Conservation (phyloP, 2,113 vertebrate species). For the Carassius carassius region DNA sequence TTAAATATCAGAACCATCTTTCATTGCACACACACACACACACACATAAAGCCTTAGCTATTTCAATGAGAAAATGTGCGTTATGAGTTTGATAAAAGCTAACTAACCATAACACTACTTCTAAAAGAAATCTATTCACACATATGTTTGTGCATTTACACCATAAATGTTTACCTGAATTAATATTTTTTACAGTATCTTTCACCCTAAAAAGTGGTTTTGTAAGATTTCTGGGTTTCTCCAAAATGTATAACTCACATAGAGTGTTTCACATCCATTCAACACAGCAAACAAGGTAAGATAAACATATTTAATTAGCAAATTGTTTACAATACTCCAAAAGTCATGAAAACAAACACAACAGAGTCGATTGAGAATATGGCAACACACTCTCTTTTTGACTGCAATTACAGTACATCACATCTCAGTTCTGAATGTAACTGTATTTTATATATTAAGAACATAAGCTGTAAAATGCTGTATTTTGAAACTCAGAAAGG, state of each 20-base stretch:
- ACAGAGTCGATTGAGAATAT: constrained; percentile 75
- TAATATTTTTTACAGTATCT: neutral
- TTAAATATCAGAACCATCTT: neutral
- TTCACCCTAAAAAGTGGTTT: neutral
- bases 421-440: constrained; percentile 74
- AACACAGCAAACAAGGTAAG: constrained; percentile 60
- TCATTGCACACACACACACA: neutral
- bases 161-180: neutral
- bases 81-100: neutral
- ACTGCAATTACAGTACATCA: constrained; percentile 13
- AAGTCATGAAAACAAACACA: constrained; percentile 78
- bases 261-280: constrained; percentile 5
- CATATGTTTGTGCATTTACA: neutral
- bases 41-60: neutral
- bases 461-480: constrained; percentile 69
- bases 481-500: constrained; percentile 44
- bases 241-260: neutral
- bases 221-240: neutral
- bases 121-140: neutral
- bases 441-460: constrained; percentile 77
- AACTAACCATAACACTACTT: neutral
- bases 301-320: constrained; percentile 79
- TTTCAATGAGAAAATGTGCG: neutral
- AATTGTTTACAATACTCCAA: constrained; percentile 75
- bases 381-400: constrained; percentile 71